phyloP scores from a whole-genome alignment of 1,140 invertebrate species.

The Zaprionus davidi region DNA sequence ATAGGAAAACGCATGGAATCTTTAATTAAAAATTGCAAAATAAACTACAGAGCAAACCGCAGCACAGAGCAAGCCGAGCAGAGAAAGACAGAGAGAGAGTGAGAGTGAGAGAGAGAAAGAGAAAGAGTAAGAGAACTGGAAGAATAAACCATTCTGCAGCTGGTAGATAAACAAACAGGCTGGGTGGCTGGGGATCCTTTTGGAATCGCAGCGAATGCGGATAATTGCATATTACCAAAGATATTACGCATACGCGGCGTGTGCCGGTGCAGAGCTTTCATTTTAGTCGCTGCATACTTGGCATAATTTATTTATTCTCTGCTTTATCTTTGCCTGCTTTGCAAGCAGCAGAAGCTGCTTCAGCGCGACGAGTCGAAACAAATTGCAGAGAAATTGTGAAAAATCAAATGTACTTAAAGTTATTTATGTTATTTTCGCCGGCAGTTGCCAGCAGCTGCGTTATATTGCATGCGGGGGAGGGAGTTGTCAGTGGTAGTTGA shows the following conservation, averaged over 20 bases:
- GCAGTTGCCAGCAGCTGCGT: conserved; percentile 32
- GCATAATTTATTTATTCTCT: conserved; percentile 61
- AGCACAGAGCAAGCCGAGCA: conserved; percentile 13
- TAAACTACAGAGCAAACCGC: conserved; percentile 19
- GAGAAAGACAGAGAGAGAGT: neutral
- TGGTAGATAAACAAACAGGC: conserved; percentile 3
- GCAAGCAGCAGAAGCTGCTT: conserved; percentile 18
- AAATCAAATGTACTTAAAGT: conserved; percentile 67
- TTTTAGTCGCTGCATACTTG: conserved; percentile 24
- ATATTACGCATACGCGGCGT: conserved; percentile 55
- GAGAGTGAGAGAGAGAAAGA: neutral
- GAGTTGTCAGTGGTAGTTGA: neutral
- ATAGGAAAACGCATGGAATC: conserved; percentile 48
- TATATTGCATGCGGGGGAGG: neutral
- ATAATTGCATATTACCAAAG: conserved; percentile 60
- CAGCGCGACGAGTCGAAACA: conserved; percentile 32
- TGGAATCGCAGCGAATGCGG: conserved; percentile 26
- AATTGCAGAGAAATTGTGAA: conserved; percentile 65
- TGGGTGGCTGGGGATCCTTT: neutral
- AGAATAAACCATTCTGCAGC: conserved; percentile 12
- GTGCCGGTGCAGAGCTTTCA: conserved; percentile 26
- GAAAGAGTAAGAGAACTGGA: neutral
- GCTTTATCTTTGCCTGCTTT: conserved; percentile 39
- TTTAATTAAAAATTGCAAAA: conserved; percentile 75
- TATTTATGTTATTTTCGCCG: conserved; percentile 59